These are phyloP conservation scores for Paelopatides confundens DNA, from an alignment of 53 echinoderm and acorn worm genomes.

Conservation along the genomic window DNA sequence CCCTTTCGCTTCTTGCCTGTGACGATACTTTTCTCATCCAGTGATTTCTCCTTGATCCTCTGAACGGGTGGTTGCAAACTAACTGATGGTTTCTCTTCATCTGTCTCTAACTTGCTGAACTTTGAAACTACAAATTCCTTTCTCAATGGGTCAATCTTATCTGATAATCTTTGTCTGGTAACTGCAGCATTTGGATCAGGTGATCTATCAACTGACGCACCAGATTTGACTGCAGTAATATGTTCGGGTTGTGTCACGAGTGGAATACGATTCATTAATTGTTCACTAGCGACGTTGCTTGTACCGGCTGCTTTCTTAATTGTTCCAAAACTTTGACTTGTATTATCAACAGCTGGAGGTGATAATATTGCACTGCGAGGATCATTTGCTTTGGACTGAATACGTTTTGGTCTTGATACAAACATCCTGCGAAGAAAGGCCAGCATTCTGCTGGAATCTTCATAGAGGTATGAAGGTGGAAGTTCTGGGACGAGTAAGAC, in stretches of 20 bases:
- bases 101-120: neutral
- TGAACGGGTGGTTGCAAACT: neutral
- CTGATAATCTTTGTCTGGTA: neutral
- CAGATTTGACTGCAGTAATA: neutral
- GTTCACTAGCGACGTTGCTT: neutral
- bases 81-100: neutral
- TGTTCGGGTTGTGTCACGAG: too few species aligned
- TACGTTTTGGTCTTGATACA: neutral
- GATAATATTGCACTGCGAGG: neutral
- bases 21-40: neutral
- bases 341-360: neutral
- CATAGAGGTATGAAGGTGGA: neutral
- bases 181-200: neutral
- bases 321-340: neutral
- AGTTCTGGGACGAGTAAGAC: slow-evolving; percentile 21
- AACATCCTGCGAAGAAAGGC: slow-evolving; percentile 10
- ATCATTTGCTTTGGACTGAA: neutral
- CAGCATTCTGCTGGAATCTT: neutral
- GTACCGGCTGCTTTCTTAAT: neutral
- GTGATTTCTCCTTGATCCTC: neutral
- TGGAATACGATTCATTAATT: neutral
- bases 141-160: neutral
- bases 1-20: neutral
- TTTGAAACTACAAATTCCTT: too few species aligned
- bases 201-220: neutral